These are phyloP conservation scores for Nebria salina DNA, from an alignment of 2,888 invertebrate genomes.

Conservation along the genomic window DNA sequence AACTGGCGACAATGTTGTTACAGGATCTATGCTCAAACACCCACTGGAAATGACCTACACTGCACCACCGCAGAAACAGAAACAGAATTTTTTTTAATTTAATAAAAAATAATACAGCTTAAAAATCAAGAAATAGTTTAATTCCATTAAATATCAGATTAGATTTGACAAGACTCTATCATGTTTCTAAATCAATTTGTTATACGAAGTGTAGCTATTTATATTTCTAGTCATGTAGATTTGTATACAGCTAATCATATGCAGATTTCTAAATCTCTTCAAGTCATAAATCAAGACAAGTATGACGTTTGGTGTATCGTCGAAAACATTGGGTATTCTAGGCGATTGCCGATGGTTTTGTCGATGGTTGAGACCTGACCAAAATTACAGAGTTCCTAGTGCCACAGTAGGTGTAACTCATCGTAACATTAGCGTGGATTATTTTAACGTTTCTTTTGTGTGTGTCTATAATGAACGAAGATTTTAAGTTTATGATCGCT, in stretches of 20 bases:
- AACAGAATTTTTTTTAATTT: no score
- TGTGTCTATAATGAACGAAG: slow-evolving; percentile 49
- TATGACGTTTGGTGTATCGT: slow-evolving; percentile 25
- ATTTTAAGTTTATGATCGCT: slow-evolving; percentile 51
- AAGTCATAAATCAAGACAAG: slow-evolving; percentile 30
- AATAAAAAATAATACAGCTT: no score
- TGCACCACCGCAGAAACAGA: no score
- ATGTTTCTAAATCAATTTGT: not conserved
- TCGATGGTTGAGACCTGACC: slow-evolving; percentile 34
- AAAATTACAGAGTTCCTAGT: slow-evolving; percentile 30
- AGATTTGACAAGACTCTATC: not conserved
- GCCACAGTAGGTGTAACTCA: slow-evolving; percentile 35
- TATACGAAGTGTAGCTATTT: not conserved
- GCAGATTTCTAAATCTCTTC: slow-evolving; percentile 11
- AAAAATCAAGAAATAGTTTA: no score
- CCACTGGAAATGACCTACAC: no score
- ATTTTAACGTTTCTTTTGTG: slow-evolving; percentile 46
- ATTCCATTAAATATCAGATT: no score
- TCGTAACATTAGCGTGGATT: slow-evolving; percentile 34
- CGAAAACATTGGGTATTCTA: not conserved
- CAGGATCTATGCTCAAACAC: not conserved
- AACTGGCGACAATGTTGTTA: not conserved
- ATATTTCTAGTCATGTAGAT: not conserved
- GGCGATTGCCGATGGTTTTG: not conserved
- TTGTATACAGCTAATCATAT: not conserved